A percentile compares a stretch with the other conserved stretches of the same genome.
Evolutionary conservation across 2,888 invertebrate genomes (phyloP).

Genomic region (Chloroclysta siterata): DNA sequence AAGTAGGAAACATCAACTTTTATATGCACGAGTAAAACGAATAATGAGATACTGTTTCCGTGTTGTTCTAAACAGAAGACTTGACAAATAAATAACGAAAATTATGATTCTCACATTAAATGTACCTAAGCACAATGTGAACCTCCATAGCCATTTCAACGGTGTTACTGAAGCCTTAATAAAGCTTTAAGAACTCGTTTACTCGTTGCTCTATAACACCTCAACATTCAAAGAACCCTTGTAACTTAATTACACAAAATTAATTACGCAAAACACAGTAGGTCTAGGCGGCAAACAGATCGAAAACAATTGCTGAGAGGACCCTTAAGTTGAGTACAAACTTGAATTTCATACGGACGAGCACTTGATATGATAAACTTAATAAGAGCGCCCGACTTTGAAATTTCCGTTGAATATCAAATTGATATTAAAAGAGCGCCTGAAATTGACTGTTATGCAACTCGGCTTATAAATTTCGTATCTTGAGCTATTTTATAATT

Average conservation of each 20-base stretch:
- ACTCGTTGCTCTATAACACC: slow-evolving; percentile 21
- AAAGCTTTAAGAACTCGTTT: slow-evolving; percentile 9
- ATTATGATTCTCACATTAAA: background rate
- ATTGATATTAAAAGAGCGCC: slow-evolving; percentile 4
- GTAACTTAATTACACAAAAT: slow-evolving; percentile 26
- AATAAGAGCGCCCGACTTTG: slow-evolving; percentile 17
- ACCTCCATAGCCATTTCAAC: slow-evolving; percentile 2
- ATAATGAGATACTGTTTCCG: background rate
- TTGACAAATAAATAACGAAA: background rate
- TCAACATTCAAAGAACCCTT: slow-evolving; percentile 18
- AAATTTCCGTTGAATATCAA: slow-evolving; percentile 7
- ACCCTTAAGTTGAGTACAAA: slow-evolving; percentile 27
- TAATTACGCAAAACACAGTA: slow-evolving; percentile 23
- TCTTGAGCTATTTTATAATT: no score
- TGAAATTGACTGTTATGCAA: background rate
- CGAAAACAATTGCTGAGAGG: slow-evolving; percentile 28
- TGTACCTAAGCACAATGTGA: background rate
- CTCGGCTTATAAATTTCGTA: background rate
- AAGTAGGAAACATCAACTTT: background rate
- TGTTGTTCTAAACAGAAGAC: background rate
- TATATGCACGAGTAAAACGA: no score
- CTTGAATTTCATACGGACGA: slow-evolving; percentile 32
- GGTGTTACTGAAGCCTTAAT: background rate
- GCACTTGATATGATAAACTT: slow-evolving; percentile 31
- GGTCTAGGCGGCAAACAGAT: slow-evolving; percentile 27